Evolutionary conservation across 2,113 vertebrate species (phyloP).

Genomic region (Ovis canadensis): DNA sequence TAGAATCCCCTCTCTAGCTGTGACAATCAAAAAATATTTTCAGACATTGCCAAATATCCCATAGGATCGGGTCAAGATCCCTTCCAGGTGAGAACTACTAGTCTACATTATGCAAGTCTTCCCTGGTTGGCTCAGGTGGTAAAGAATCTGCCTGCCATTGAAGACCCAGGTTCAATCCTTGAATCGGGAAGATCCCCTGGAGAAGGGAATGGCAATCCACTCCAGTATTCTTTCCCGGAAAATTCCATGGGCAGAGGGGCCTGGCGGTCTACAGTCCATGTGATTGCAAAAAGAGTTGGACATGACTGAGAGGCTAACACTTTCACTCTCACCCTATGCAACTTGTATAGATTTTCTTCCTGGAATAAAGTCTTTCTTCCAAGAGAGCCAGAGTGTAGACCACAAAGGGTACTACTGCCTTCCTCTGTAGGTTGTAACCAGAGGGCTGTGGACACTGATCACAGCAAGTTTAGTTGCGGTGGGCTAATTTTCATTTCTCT

Average conservation of each 20-base stretch:
- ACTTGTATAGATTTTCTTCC: not conserved
- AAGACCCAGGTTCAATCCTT: not conserved
- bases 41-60: not conserved
- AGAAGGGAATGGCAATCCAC: not conserved
- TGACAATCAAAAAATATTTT: not conserved
- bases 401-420: not conserved
- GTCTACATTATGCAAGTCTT: not conserved
- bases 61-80: not conserved
- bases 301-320: not conserved
- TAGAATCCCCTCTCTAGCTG: not conserved
- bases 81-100: not conserved
- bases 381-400: not conserved
- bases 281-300: not conserved
- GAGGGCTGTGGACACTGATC: not conserved
- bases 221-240: not conserved
- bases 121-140: not conserved
- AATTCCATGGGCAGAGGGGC: not conserved
- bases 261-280: not conserved
- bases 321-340: not conserved
- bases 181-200: not conserved
- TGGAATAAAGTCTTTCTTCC: not conserved
- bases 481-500: not conserved
- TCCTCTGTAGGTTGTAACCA: not conserved
- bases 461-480: not conserved
- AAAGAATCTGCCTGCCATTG: not conserved